Conservation (phyloP, 2,113 vertebrate genomes). For the Crypturellus undulatus region DNA sequence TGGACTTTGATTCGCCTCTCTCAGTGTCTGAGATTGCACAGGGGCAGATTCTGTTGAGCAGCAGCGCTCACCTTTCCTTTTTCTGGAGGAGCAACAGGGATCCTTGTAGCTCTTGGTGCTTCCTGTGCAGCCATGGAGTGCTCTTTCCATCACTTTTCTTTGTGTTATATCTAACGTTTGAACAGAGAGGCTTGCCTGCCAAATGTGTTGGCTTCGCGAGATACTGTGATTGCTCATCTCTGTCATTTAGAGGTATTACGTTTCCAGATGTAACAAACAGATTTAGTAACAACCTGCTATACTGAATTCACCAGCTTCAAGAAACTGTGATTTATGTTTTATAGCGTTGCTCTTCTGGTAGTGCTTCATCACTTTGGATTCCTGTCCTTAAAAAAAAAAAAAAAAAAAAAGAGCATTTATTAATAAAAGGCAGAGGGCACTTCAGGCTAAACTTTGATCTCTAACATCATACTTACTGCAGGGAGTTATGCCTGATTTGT, state of each 20-base stretch:
- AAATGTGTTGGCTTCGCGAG: background rate
- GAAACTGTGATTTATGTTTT: background rate
- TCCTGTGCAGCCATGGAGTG: background rate
- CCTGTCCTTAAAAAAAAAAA: background rate
- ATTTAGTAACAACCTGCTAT: background rate
- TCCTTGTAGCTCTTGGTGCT: background rate
- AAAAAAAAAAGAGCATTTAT: background rate
- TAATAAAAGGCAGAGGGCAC: background rate
- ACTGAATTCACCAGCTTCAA: background rate
- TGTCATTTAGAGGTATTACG: background rate
- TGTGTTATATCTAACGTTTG: background rate
- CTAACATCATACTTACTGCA: background rate
- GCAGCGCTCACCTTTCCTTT: background rate
- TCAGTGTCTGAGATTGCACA: background rate
- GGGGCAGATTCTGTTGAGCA: background rate
- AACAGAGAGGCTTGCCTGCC: background rate
- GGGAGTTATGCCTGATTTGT: background rate
- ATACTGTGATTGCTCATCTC: background rate
- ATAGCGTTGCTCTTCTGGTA: background rate
- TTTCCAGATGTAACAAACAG: background rate
- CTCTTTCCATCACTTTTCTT: background rate
- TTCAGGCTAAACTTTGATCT: background rate
- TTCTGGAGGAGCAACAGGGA: background rate
- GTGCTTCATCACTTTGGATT: background rate
- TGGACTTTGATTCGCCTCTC: constrained; percentile 33